phyloP scores from a whole-genome alignment of 2,888 invertebrate species.

The Hirtodrosophila confusa region DNA sequence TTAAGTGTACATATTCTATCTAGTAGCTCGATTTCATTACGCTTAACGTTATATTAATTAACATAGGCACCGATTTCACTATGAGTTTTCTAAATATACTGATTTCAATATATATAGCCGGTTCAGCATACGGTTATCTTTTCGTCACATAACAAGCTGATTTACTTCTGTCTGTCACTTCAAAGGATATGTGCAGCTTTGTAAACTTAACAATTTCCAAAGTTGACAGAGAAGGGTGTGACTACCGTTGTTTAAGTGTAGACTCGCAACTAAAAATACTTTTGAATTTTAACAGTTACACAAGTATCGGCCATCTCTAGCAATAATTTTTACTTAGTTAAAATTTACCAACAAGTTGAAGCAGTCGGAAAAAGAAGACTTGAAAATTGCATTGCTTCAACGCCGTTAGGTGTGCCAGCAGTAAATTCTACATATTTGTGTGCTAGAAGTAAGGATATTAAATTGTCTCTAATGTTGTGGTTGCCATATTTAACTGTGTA shows the following conservation, averaged over 20 bases:
- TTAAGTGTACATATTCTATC: no score
- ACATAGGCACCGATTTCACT: no score
- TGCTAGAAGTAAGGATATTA: slow-evolving; percentile 9
- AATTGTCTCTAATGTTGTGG: slow-evolving; percentile 17
- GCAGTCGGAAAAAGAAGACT: slow-evolving; percentile 9
- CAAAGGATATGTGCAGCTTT: no score
- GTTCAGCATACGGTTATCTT: no score
- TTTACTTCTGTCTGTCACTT: no score
- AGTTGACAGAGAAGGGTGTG: neutral
- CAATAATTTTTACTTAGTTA: slow-evolving; percentile 19
- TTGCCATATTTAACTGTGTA: slow-evolving; percentile 8
- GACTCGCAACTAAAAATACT: slow-evolving; percentile 13
- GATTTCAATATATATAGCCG: no score
- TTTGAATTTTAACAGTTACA: neutral
- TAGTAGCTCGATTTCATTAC: no score
- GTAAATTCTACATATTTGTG: slow-evolving; percentile 4
- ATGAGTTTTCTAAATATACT: no score
- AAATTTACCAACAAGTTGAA: slow-evolving; percentile 31
- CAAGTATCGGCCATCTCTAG: slow-evolving; percentile 13
- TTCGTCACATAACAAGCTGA: no score
- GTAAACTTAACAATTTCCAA: neutral
- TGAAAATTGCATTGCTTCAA: slow-evolving; percentile 14
- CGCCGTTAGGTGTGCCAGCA: no score
- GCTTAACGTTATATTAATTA: no score
- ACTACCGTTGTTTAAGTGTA: neutral